Base-by-base conservation (phyloP, 1,140 invertebrate species). In the Tetramorium simillimum region DNA sequence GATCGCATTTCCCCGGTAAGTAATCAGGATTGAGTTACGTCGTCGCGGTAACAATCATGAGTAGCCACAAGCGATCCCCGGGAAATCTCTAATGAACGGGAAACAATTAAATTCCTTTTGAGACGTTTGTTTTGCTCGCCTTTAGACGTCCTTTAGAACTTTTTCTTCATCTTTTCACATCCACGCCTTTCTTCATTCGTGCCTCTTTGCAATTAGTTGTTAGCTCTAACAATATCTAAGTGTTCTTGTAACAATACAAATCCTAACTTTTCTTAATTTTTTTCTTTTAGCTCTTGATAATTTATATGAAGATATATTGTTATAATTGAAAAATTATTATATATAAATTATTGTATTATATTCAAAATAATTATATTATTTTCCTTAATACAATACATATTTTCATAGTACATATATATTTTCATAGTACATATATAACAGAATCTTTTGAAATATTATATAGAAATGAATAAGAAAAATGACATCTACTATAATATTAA, bases 21-120 rank as follows among this genome's bases (percentile, higher is more conserved):
- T 82, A 72, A 84, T 84, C 53, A 14, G 40, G 40, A 84, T 84
- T 75, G 80, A 75, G 56, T 84, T 84, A 84, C 53, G 40, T 84
- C 69, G 14, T 75, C 9, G 56, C 40, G 51, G 40, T 24, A 84
- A 69, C 69, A 73, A 84, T 84, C 80, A 60, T 40, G 24, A 75
- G 40, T 84, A 84, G 24, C 53, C 53, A 49, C 69, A 18, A 75
- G 40, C 14, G 80, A 84, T 84, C 67, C 67, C 14, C n/a, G n/a
- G 37, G 24, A 28, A 73, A 40, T 56, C 6, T 28, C 18, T 84
- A 84, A 62, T 75, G 14, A 75, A 84, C 56, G 6, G 24, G 53
- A 75, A 84, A 62, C n/a, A 60, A 84, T 84, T 73, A 73, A 84
- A 84, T 60, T 62, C 2, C n/a, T 21, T 75, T 37, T n/a, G 9